Evolutionary conservation across 2,113 vertebrate species (phyloP), one percentile per base, ranked within the genome.

Genomic region (Rhineura floridana): DNA sequence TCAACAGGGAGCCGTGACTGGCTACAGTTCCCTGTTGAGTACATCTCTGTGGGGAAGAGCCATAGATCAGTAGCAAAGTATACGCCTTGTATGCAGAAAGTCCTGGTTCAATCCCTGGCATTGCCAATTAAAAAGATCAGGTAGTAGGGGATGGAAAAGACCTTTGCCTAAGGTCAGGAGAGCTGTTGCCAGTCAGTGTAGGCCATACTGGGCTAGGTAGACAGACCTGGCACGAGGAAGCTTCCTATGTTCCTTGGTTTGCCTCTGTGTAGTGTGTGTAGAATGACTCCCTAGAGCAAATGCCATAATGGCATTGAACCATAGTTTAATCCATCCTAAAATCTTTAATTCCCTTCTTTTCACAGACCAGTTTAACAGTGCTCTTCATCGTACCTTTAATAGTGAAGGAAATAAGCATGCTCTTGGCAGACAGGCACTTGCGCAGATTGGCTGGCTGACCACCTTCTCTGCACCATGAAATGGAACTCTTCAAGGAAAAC

Each of bases 361-460:
- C 75, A 62, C 98, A 99, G 99, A 99, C 98, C 0, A 97, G 96
- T 44, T 96, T 97, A 88, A 98, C 98, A 9, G 72, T 98, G 59
- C 10, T 98, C 13, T 99, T 99, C 96, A 98, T 99, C 95, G 94
- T 94, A 0, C 98, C 98, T 0, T 86, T 99, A 85, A 96, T 98
- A 67, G 62, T 97, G 88, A 96, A 93, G 70, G 99, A 99, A 88
- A 81, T 98, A 2, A 80, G 79, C 0, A 81, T 95, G 89, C 97
- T 98, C 59, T 94, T 98, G 96, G 95, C 92, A 0, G 96, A 98
- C 77, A 92, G 95, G 81, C 95, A 21, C 42, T 80, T 91, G 85
- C 94, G 17, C 0, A 11, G n/a, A 2, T 55, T 95, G 91, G 87
- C 90, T 1, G 95, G 94, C 52, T 97, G 96, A 97, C 55, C 23